These are phyloP conservation scores for Actinostola sp. DNA, from an alignment of 92 coral and sea anemone genomes.

Conservation along the genomic window DNA sequence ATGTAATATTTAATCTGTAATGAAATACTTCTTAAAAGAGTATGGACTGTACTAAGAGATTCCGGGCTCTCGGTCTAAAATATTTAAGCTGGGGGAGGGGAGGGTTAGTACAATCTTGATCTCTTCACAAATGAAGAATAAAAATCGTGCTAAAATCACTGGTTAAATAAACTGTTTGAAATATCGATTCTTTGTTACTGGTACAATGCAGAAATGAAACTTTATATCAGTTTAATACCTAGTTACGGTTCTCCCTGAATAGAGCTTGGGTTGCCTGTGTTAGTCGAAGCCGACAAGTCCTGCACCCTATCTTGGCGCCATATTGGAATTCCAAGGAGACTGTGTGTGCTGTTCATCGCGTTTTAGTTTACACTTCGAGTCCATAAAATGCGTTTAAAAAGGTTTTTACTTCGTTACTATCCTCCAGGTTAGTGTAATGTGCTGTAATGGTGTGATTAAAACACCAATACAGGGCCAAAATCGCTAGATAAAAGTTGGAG, in stretches of 20 bases:
- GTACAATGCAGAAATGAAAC: not conserved
- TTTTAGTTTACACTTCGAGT: constrained; percentile 13
- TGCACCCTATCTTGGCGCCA: constrained; percentile 54
- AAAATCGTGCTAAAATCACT: no score
- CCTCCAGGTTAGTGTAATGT: constrained; percentile 86
- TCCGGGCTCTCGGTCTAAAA: no score
- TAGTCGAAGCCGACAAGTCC: not conserved
- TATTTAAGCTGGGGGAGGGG: no score
- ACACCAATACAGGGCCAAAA: not conserved
- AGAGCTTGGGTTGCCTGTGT: constrained; percentile 1
- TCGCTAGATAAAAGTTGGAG: not conserved
- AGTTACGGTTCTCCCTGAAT: no score
- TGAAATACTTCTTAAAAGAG: no score
- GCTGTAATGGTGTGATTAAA: not conserved
- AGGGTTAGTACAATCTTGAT: no score
- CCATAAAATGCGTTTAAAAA: constrained; percentile 79
- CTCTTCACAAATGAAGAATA: no score
- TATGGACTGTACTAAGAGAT: no score
- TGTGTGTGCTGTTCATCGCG: not conserved
- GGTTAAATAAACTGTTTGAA: no score
- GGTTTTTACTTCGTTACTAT: constrained; percentile 91
- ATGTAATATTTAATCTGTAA: no score
- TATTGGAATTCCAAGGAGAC: constrained; percentile 56
- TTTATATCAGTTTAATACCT: no score
- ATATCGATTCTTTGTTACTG: no score